phyloP scores from a whole-genome alignment of 1,140 invertebrate species.

The Aphis gossypii region DNA sequence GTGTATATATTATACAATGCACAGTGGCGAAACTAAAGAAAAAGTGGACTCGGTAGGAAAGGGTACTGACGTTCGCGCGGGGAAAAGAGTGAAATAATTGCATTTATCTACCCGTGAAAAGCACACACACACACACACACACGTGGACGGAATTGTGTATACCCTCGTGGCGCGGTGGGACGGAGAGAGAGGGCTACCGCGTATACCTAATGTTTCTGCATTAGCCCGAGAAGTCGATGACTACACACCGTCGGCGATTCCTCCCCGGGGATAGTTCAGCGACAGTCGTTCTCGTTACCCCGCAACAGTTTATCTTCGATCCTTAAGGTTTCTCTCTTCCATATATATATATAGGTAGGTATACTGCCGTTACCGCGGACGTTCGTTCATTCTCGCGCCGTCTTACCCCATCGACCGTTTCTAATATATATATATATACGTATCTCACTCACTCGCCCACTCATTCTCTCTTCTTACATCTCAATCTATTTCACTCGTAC shows the following conservation, averaged over 20 bases:
- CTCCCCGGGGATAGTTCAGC: constrained; percentile 54
- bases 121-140: background rate
- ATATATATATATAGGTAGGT: background rate
- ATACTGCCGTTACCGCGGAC: background rate
- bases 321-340: constrained; percentile 44
- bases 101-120: constrained; percentile 30
- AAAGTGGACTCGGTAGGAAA: background rate
- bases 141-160: too few species aligned
- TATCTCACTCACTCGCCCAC: background rate
- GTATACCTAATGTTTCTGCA: constrained; percentile 52
- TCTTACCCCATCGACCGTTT: background rate
- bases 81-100: constrained; percentile 21
- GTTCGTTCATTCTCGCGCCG: background rate
- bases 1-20: too few species aligned
- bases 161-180: too few species aligned
- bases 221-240: constrained; percentile 46
- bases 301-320: constrained; percentile 55
- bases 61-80: background rate
- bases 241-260: constrained; percentile 44
- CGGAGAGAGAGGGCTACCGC: background rate
- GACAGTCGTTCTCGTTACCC: constrained; percentile 40
- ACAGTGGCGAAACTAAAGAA: background rate
- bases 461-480: background rate
- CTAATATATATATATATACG: background rate
- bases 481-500: background rate